Base-by-base conservation (phyloP, 2,888 invertebrate genomes). In the Euplagia quadripunctaria region DNA sequence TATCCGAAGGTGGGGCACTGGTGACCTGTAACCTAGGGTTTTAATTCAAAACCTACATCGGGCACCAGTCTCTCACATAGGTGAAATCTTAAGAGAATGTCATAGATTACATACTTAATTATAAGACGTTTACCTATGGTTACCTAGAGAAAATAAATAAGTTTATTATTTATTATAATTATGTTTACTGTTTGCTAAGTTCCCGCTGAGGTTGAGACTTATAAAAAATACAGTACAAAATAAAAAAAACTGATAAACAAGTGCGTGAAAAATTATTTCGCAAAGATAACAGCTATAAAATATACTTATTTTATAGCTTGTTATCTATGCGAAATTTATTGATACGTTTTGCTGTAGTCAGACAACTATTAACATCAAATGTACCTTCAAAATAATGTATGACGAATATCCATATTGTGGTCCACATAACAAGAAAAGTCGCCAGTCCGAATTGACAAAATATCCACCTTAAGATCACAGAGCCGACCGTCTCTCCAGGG, bases 371-470 rank as follows among this genome's bases (percentile, higher is more conserved):
- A 17, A 6, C 31, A 43, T 68, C 42, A 16, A 43, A 63, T 64
- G 12, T 93, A 97, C 97, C 97, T 96, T 97, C 97, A 76, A 97
- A 97, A 41, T 95, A 94, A 78, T 97, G 96, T 88, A 97, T 97
- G 0, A 97, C 94, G 31, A 96, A 96, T 0, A 97, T 96, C 83
- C 97, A 97, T 16, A 97, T 85, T 17, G 97, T 82, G 0, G 97
- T 97, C 97, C 97, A 97, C 14, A 97, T 85, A 1, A 96, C 86
- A 58, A 97, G 92, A 51, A 97, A 91, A 74, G 96, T 90, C 0
- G 96, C 94, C 41, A 97, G 87, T 31, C 97, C 97, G 78, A 96
- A 86, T 86, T 97, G 97, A 78, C 96, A 96, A 68, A 96, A 87
- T 20, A 96, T 79, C 89, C 96, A 96, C 81, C 97, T 93, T 77